Evolutionary conservation across 2,113 vertebrate species (phyloP), one percentile per base, ranked within the genome.

Genomic region (Oryzias curvinotus): DNA sequence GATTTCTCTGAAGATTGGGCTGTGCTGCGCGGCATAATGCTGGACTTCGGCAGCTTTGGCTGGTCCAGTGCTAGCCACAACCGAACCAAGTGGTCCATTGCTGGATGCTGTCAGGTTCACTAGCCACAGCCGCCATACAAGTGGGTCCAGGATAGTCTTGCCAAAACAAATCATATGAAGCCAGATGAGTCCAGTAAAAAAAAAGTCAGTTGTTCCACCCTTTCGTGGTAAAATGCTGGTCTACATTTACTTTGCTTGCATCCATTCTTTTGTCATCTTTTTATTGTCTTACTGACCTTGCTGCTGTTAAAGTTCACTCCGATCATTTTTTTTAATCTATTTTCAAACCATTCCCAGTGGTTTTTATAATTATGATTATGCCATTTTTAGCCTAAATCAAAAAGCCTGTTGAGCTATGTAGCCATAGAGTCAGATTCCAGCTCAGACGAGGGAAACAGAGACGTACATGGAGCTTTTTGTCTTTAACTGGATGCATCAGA

Each of bases 51-150:
- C 73, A 83, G 56, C 77, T 83, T 19, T 54, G 61, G 54, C 65
- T 18, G 51, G 59, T 65, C 70, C 62, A 56, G 41, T 46, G 1
- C 63, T 52, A 41, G 68, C 80, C 85, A 86, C 87, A 90, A 87
- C 86, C 86, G 73, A 88, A 84, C 72, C 65, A 54, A 57, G 77
- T 78, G 81, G 81, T 81, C 78, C 70, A 65, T 62, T 57, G 44
- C 69, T 53, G 72, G 63, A 80, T 62, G 48, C 41, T 74, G 72
- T 80, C 81, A 83, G 77, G 61, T 79, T 75, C n/a, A 28, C 74
- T 68, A 68, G 65, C 71, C 51, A 75, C 65, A 41, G 57, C 79
- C 42, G 52, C 72, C 47, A 52, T 81, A 85, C 45, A 57, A 81
- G 43, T 84, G 79, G 75, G 71, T 80, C 83, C 72, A 72, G 76